Conservation (phyloP, 2,113 vertebrate species). For the Passer domesticus region DNA sequence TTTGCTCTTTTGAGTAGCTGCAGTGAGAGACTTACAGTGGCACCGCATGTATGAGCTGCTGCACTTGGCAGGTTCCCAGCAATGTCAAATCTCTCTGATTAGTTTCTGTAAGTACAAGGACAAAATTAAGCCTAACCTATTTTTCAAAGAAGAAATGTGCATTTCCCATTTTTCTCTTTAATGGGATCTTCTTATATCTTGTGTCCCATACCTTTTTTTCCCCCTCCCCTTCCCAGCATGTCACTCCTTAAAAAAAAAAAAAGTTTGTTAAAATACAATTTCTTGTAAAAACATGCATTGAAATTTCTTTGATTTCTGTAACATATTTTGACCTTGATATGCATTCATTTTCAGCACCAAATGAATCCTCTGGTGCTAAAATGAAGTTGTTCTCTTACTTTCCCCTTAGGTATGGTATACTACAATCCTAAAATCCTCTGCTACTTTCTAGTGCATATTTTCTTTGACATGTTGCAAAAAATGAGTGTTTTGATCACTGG, state of each 20-base stretch:
- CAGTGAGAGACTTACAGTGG: conserved; percentile 16
- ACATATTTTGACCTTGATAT: background rate
- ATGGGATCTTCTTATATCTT: background rate
- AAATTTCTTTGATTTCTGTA: background rate
- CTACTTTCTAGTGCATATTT: background rate
- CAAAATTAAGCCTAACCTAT: conserved; percentile 60
- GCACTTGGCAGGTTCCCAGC: conserved; percentile 55
- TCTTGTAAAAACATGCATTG: background rate
- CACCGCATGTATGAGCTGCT: background rate
- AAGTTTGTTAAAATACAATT: background rate
- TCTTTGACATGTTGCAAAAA: background rate
- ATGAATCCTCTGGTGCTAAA: background rate
- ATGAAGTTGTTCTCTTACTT: background rate
- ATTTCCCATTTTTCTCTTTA: conserved; percentile 30
- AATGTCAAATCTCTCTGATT: conserved; percentile 63
- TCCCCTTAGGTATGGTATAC: background rate
- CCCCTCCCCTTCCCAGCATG: background rate
- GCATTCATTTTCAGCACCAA: background rate
- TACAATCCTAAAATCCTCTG: background rate
- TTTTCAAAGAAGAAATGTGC: conserved; percentile 43
- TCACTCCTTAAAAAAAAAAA: background rate
- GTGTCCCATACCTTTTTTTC: background rate
- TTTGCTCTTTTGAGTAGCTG: conserved; percentile 26
- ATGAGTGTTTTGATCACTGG: background rate
- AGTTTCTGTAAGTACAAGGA: conserved; percentile 71